Conservation (phyloP, 2,797 vertebrate genomes). For the Odontamblyopus rebecca region DNA sequence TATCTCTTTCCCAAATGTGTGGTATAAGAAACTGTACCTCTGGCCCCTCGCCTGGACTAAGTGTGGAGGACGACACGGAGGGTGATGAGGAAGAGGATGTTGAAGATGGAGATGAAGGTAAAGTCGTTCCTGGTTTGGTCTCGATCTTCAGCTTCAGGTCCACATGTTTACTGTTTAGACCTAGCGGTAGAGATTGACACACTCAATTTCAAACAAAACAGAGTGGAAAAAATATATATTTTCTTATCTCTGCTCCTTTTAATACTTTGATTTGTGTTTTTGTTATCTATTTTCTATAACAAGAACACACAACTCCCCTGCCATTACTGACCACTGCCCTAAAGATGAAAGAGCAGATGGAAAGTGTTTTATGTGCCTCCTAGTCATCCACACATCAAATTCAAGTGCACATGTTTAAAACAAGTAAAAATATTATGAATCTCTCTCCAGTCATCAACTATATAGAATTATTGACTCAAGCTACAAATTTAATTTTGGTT, state of each 20-base stretch:
- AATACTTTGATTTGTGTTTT: neutral
- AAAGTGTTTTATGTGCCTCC: constrained; percentile 70
- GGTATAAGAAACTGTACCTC: constrained; percentile 57
- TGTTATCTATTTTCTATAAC: constrained; percentile 46
- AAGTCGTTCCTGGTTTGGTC: constrained; percentile 82
- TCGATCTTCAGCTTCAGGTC: constrained; percentile 93
- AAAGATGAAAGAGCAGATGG: constrained; percentile 72
- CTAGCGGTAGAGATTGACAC: constrained; percentile 59
- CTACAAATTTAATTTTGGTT: constrained; percentile 30
- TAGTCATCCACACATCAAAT: constrained; percentile 11
- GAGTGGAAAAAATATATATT: neutral
- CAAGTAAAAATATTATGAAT: too few relatives aligned
- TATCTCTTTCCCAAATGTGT: neutral
- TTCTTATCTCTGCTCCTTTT: neutral
- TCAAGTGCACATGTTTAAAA: constrained; percentile 11
- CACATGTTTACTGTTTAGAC: constrained; percentile 86
- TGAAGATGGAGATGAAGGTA: constrained; percentile 79
- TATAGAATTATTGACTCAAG: constrained; percentile 18
- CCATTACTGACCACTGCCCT: constrained; percentile 61
- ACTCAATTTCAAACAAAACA: neutral
- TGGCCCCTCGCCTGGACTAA: constrained; percentile 80
- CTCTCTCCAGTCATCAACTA: neutral
- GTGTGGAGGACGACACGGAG: constrained; percentile 72
- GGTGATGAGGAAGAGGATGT: constrained; percentile 74
- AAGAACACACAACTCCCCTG: constrained; percentile 57